Base-by-base conservation (phyloP, 2,888 invertebrate genomes). In the Sphaeridia pumilis region DNA sequence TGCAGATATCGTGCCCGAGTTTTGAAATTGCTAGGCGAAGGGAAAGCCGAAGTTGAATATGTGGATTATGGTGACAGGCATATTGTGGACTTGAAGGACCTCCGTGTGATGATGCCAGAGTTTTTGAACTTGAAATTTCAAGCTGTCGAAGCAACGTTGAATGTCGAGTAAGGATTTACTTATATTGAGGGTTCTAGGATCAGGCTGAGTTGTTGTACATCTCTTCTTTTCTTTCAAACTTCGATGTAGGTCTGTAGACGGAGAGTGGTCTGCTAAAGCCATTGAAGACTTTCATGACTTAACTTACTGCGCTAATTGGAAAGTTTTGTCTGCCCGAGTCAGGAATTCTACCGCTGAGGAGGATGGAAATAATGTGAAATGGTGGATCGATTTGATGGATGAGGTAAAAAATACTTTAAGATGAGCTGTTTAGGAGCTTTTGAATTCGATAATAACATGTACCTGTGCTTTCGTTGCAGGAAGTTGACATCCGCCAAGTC, bases 31-130 rank as follows among this genome's bases (percentile, higher is more conserved):
- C 69, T 76, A 26, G 75, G 76, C 45, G 78, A 81, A 68, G 79
- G 80, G 66, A 78, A 78, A 65, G 71, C 76, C 0, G 74, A 77
- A 21, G 76, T 90, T 26, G 86, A 84, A 69, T 90, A 81, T 71
- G 78, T 90, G 49, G 92, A 93, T 73, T 92, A 87, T 70, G 92
- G 92, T 0, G 88, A 92, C 70, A 79, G 79, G 55, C 83, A 84
- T 65, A 77, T 78, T 66, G 75, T 85, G 3, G 72, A 77, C 0
- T 76, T 77, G 2, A 75, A 77, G 48, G 78, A 84, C 56, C 71
- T 89, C 12, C 81, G 79, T 60, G 83, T 84, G 65, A 72, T 89
- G 55, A 76, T 84, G 36, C 82, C 85, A 1, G 84, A 88, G 68
- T 78, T 85, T 67, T 70, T 86, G 46, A 73, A 78, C 48, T 74